Conservation (phyloP, 2,113 vertebrate genomes). For the Spermophilus dauricus region DNA sequence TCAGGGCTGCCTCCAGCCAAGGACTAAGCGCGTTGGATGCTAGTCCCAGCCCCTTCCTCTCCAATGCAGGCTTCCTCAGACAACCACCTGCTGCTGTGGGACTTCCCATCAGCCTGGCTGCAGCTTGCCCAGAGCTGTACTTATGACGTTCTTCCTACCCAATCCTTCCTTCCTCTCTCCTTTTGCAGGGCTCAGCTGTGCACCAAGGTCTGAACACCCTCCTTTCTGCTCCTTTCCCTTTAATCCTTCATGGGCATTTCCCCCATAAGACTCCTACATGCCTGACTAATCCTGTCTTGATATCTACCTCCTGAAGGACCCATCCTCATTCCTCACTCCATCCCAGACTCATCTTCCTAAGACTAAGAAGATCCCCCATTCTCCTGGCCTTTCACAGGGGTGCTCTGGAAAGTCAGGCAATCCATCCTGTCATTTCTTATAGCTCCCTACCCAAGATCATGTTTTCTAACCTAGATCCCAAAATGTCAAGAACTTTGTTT, state of each 20-base stretch:
- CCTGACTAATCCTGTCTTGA: background rate
- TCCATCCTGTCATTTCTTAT: conserved; percentile 50
- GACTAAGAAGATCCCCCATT: background rate
- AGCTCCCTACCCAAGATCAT: conserved; percentile 54
- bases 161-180: background rate
- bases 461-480: conserved; percentile 65
- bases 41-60: too few relatives aligned
- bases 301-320: background rate
- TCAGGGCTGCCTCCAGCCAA: background rate
- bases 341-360: background rate
- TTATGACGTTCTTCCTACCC: background rate
- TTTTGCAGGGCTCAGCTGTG: background rate
- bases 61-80: background rate
- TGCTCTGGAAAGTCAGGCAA: background rate
- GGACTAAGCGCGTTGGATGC: background rate
- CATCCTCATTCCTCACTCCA: rapidly evolving
- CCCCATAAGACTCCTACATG: background rate
- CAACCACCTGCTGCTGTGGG: background rate
- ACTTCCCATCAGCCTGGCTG: background rate
- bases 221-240: background rate
- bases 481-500: conserved; percentile 76
- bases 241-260: background rate
- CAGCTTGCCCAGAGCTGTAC: background rate
- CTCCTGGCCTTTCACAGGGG: background rate
- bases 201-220: background rate